These are phyloP conservation scores for Eilema depressum DNA, from an alignment of 2,888 invertebrate genomes.

Conservation along the genomic window DNA sequence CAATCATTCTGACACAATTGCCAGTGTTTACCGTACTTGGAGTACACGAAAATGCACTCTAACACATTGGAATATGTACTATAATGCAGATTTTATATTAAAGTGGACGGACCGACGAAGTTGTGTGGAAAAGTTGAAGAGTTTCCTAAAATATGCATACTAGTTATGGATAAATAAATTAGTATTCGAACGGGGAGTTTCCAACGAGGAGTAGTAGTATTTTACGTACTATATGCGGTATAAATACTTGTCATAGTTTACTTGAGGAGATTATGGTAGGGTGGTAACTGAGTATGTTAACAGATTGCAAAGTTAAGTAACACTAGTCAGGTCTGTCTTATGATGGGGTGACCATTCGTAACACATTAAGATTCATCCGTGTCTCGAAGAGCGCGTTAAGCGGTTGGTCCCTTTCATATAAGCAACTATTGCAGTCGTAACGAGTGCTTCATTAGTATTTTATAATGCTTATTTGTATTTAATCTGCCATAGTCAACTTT, in stretches of 20 bases:
- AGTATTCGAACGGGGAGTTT: slow-evolving; percentile 26
- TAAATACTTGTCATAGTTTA: neutral
- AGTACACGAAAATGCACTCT: slow-evolving; percentile 34
- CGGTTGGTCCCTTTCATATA: too few relatives aligned
- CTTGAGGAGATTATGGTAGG: neutral
- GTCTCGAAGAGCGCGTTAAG: too few relatives aligned
- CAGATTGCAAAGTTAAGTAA: too few relatives aligned
- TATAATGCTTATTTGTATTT: too few relatives aligned
- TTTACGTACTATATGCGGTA: neutral
- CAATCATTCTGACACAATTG: slow-evolving; percentile 46
- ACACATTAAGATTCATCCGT: too few relatives aligned
- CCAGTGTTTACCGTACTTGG: slow-evolving; percentile 2
- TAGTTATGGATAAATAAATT: slow-evolving; percentile 52
- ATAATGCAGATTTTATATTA: slow-evolving; percentile 9
- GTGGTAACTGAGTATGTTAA: too few relatives aligned
- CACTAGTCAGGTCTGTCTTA: too few relatives aligned
- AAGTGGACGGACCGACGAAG: slow-evolving; percentile 39
- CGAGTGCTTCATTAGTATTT: too few relatives aligned
- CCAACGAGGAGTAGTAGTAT: neutral
- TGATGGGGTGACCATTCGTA: too few relatives aligned
- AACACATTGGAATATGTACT: slow-evolving; percentile 22
- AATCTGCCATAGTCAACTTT: too few relatives aligned
- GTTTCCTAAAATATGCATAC: slow-evolving; percentile 38
- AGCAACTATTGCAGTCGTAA: too few relatives aligned
- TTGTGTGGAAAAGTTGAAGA: slow-evolving; percentile 46